Evolutionary conservation across 2,113 vertebrate genomes (phyloP).

Genomic region (Catagonus wagneri): DNA sequence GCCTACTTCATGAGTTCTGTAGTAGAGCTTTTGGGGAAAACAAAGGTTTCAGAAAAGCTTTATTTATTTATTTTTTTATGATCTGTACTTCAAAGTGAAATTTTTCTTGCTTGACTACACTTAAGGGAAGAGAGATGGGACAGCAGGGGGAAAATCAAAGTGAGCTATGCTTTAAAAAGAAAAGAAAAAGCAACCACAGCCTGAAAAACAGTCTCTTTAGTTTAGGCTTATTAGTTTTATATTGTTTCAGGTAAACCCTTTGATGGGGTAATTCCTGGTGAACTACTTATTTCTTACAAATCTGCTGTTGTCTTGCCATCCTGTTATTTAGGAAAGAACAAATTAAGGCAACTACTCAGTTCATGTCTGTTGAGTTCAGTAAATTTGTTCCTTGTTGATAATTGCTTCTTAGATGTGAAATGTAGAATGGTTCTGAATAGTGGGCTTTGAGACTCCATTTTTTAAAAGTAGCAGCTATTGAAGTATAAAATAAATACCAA

Average conservation of each 20-base stretch:
- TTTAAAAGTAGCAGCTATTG: not conserved
- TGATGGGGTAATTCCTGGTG: constrained; percentile 30
- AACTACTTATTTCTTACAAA: not conserved
- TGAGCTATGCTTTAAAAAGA: constrained; percentile 33
- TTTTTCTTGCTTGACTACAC: constrained; percentile 65
- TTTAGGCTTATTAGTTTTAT: constrained; percentile 64
- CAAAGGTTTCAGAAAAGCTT: constrained; percentile 29
- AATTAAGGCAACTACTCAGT: constrained; percentile 4
- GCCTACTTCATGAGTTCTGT: constrained; percentile 33
- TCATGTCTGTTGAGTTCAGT: not conserved
- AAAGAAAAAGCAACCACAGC: not conserved
- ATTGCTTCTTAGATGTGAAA: not conserved
- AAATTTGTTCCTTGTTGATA: not conserved
- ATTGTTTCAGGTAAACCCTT: constrained; percentile 32
- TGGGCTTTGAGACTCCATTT: not conserved
- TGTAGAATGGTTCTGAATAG: not conserved
- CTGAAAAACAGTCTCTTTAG: constrained; percentile 5
- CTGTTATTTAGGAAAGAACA: constrained; percentile 30
- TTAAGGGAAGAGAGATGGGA: not conserved
- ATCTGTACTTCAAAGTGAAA: constrained; percentile 52
- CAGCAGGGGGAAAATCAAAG: constrained; percentile 36
- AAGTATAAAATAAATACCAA: not conserved
- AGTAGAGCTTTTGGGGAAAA: not conserved
- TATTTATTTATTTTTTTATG: constrained; percentile 63
- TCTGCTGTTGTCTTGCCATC: not conserved